These are phyloP conservation scores for Silurus asotus DNA, from an alignment of 2,113 vertebrate genomes.

Conservation along the genomic window DNA sequence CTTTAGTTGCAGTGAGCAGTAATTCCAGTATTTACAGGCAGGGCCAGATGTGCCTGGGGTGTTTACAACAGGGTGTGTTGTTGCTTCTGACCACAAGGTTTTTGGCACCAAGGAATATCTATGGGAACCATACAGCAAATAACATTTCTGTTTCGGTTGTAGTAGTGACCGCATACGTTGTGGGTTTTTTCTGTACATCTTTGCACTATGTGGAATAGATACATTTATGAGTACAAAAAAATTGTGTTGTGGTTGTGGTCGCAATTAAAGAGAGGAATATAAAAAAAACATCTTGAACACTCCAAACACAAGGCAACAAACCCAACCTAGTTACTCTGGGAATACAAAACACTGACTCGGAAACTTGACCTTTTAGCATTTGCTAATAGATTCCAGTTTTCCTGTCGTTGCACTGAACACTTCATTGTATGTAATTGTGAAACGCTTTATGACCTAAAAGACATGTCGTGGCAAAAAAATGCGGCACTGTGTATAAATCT, in stretches of 20 bases:
- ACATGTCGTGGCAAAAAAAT: neutral
- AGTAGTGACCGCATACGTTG: neutral
- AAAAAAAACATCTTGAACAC: neutral
- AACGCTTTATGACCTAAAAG: neutral
- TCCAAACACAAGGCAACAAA: neutral
- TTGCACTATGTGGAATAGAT: constrained; percentile 4
- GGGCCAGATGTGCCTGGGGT: neutral
- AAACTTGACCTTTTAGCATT: neutral
- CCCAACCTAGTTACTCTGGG: neutral
- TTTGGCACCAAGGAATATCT: constrained; percentile 10
- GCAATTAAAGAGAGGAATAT: neutral
- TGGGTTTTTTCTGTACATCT: constrained; percentile 10
- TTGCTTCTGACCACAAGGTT: constrained; percentile 12
- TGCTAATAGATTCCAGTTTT: neutral
- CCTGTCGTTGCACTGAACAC: neutral
- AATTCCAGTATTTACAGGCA: neutral
- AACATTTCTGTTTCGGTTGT: neutral
- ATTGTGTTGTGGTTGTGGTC: neutral
- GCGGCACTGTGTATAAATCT: neutral
- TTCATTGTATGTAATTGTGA: neutral
- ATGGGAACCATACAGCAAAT: constrained; percentile 26
- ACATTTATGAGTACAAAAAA: neutral
- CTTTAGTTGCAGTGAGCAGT: neutral
- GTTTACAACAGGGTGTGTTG: constrained; percentile 9
- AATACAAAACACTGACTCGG: neutral